A percentile compares a stretch with the other conserved stretches of the same genome.
These are phyloP conservation scores for Clarias platycephalus DNA, from an alignment of 2,797 vertebrate genomes.

Conservation along the genomic window DNA sequence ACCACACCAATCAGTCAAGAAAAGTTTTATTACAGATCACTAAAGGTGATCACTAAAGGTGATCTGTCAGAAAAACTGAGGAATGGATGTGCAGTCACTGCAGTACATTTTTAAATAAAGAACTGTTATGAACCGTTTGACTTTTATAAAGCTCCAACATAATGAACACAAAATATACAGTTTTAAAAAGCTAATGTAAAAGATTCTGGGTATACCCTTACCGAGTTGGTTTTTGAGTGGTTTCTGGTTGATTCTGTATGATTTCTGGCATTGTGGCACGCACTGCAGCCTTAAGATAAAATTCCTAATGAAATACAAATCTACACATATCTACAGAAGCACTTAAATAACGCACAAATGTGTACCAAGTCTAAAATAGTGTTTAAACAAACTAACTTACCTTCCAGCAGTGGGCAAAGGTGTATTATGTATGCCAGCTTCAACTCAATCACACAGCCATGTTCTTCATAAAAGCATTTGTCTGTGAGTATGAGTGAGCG, in stretches of 20 bases:
- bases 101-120: neutral
- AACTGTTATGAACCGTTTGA: neutral
- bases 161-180: neutral
- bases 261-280: conserved; percentile 94
- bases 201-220: conserved; percentile 58
- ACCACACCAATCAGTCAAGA: neutral
- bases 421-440: conserved; percentile 41
- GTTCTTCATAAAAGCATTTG: conserved; percentile 19
- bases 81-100: neutral
- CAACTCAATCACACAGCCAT: conserved; percentile 37
- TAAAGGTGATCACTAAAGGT: neutral
- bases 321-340: neutral
- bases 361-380: neutral
- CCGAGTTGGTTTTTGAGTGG: conserved; percentile 87
- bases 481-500: neutral
- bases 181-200: neutral
- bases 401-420: conserved; percentile 46
- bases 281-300: conserved; percentile 70
- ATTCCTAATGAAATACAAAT: neutral
- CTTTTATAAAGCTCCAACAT: neutral
- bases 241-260: conserved; percentile 86
- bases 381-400: conserved; percentile 35
- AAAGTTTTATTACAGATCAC: neutral
- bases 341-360: neutral
- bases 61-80: neutral